These are phyloP conservation scores for Cheilosia pagana DNA, from an alignment of 2,888 invertebrate genomes.

Conservation along the genomic window DNA sequence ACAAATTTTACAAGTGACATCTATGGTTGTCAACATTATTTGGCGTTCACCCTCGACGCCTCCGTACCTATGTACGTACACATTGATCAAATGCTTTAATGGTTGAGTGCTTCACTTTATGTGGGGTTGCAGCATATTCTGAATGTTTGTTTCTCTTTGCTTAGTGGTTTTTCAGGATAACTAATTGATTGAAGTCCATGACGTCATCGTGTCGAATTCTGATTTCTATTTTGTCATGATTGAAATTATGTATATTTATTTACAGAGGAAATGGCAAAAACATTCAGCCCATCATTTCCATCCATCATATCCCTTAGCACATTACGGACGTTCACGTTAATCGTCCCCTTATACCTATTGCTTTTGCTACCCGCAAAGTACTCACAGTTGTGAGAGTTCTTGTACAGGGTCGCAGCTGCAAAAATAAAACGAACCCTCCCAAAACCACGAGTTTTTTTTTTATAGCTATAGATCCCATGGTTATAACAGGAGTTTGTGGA, in stretches of 20 bases:
- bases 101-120: conserved; percentile 54
- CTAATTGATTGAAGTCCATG: conserved; percentile 82
- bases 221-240: conserved; percentile 77
- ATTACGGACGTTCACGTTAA: conserved; percentile 67
- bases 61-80: conserved; percentile 37
- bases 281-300: conserved; percentile 70
- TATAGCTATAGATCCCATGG: conserved; percentile 44
- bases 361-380: conserved; percentile 68
- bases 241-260: conserved; percentile 73
- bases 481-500: conserved; percentile 60
- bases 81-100: conserved; percentile 51
- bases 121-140: conserved; percentile 53
- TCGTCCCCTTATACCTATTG: conserved; percentile 63
- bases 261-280: conserved; percentile 66
- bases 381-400: conserved; percentile 68
- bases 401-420: conserved; percentile 71
- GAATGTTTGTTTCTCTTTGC: conserved; percentile 66
- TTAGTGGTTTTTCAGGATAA: conserved; percentile 71
- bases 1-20: conserved; percentile 64
- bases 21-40: conserved; percentile 63
- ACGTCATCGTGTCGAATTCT: conserved; percentile 83
- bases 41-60: conserved; percentile 59
- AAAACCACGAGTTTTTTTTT: conserved; percentile 56
- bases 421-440: conserved; percentile 70
- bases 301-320: conserved; percentile 70